Base-by-base conservation (phyloP, 1,140 invertebrate species). In the Rhagoletis pomonella region DNA sequence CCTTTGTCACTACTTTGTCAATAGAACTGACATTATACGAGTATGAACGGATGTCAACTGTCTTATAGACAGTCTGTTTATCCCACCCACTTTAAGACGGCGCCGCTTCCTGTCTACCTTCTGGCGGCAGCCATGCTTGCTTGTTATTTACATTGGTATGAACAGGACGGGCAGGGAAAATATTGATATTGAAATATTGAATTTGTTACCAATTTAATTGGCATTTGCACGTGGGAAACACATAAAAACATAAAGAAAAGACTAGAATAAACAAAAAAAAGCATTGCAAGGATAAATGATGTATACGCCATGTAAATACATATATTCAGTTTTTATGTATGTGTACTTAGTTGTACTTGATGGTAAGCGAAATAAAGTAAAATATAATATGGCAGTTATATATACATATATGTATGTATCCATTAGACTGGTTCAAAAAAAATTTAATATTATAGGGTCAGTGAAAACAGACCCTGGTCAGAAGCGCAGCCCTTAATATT, bases 121-220 rank as follows among this genome's bases (percentile, higher is more conserved):
- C 39, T 44, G 42, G 12, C 14, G 42, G 42, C 67, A 47, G 42
- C 4, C 67, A 73, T 44, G 67, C 5, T 17, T 73, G 12, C 2
- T 5, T 73, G 44, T 3, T 42, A n/a, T 73, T 17, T 47, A 39
- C 67, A 47, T 73, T 65, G 4, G 14, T 55, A 42, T 47, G 1
- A 7, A 29, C 29, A 29, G 19, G 50, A 58, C 5, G 5, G 73
- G 12, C 44, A 73, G 14, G 14, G 42, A 81, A 55, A 81, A 81
- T 81, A 81, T 81, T 81, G 73, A 81, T 55, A 81, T 50, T 55
- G 73, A 81, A 81, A 81, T 81, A 81, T 81, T 81, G 47, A 50
- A 81, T 81, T 81, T 55, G 73, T 81, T 81, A 47, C 5, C 47
- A 81, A 81, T 81, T 81, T 81, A 81, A 55, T 81, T 81, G 47